A percentile compares a stretch with the other conserved stretches of the same genome.
Evolutionary conservation across 1,140 invertebrate genomes (phyloP).

Genomic region (Camponotus pennsylvanicus): DNA sequence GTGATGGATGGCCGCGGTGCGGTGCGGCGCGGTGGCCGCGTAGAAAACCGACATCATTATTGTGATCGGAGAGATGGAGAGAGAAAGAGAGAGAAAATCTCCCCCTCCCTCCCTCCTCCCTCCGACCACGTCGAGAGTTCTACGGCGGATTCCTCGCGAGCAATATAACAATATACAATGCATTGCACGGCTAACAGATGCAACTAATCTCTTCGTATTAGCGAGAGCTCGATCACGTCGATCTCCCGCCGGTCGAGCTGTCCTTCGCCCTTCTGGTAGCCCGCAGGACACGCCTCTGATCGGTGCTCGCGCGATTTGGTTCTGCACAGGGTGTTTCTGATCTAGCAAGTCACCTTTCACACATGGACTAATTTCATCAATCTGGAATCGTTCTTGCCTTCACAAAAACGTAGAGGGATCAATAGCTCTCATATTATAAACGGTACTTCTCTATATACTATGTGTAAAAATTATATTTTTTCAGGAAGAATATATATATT

Average conservation of each 20-base stretch:
- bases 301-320: constrained; percentile 8
- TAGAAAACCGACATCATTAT: constrained; percentile 85
- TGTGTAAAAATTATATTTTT: background rate
- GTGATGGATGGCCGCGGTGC: constrained; percentile 84
- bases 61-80: constrained; percentile 77
- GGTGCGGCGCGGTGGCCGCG: constrained; percentile 71
- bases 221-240: constrained; percentile 62
- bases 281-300: constrained; percentile 54
- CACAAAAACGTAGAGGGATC: background rate
- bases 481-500: background rate
- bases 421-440: background rate
- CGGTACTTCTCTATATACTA: background rate
- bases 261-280: constrained; percentile 39
- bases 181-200: constrained; percentile 76
- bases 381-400: background rate
- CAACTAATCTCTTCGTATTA: constrained; percentile 77
- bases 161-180: constrained; percentile 64
- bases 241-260: constrained; percentile 32
- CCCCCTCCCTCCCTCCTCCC: constrained; percentile 35
- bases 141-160: constrained; percentile 75
- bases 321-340: background rate
- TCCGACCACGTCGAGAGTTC: constrained; percentile 71
- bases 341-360: background rate
- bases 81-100: background rate
- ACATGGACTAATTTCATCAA: constrained; percentile 1